Percentiles rank a stretch among this genome's conserved stretches.
Evolutionary conservation across 2,113 vertebrate genomes (phyloP).

Genomic region (Thermophis baileyi): DNA sequence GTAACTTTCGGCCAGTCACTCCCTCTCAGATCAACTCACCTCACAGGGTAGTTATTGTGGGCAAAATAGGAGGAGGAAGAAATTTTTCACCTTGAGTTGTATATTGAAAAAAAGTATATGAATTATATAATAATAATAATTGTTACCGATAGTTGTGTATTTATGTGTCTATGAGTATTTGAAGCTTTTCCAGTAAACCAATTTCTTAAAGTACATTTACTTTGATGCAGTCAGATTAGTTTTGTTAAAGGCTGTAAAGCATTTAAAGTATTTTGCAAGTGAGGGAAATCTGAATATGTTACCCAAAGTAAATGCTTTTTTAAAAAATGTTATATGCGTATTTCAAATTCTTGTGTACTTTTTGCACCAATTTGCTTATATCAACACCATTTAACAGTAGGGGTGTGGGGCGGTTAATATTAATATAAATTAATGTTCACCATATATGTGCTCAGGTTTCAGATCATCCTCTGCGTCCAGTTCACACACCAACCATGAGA

Average conservation of each 20-base stretch:
- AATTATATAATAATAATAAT: background rate
- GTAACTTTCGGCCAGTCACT: background rate
- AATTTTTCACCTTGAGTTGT: background rate
- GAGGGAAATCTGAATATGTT: background rate
- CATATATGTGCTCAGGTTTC: constrained; percentile 72
- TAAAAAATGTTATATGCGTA: background rate
- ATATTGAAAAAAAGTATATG: background rate
- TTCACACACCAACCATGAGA: constrained; percentile 88
- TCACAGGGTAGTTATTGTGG: background rate
- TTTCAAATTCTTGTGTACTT: background rate
- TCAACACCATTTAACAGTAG: background rate
- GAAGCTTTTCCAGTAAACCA: background rate
- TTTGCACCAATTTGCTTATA: constrained; percentile 13
- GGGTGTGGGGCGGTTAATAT: background rate
- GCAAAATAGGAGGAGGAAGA: background rate
- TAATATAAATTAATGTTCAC: constrained; percentile 39
- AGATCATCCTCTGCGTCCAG: constrained; percentile 78
- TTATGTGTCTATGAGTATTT: background rate
- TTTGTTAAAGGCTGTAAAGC: background rate
- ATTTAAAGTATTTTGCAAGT: background rate
- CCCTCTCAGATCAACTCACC: background rate
- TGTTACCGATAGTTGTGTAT: background rate
- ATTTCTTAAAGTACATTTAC: background rate
- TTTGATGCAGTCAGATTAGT: background rate
- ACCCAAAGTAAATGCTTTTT: background rate